Conservation (phyloP, 2,797 vertebrate species). For the Hemitrygon akajei region DNA sequence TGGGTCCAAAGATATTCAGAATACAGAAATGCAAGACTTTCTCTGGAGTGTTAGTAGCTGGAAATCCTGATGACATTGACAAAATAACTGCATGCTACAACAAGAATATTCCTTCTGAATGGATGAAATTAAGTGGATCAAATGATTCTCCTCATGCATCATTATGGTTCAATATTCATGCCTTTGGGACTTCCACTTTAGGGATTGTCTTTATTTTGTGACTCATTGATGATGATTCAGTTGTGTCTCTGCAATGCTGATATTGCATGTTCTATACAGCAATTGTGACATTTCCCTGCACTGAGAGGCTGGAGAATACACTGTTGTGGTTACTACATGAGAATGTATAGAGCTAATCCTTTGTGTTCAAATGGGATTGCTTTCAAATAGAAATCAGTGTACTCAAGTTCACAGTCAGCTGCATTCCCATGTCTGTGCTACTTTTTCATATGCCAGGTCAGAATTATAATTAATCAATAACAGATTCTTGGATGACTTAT, state of each 20-base stretch:
- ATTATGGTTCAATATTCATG: neutral
- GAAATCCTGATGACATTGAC: neutral
- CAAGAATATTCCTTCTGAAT: neutral
- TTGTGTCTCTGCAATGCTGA: neutral
- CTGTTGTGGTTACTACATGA: neutral
- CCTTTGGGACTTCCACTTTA: neutral
- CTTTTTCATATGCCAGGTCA: neutral
- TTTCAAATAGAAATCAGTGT: neutral
- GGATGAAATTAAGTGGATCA: neutral
- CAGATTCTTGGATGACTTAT: neutral
- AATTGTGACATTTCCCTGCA: neutral
- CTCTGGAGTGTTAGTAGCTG: neutral
- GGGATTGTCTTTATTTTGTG: neutral
- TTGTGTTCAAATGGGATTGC: neutral
- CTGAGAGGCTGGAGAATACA: neutral
- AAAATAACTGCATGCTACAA: neutral
- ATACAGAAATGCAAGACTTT: neutral
- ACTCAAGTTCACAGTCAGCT: neutral
- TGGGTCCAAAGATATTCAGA: neutral
- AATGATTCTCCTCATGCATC: neutral
- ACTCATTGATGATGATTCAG: neutral
- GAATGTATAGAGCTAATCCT: neutral
- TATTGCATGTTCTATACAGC: neutral
- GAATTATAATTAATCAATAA: neutral
- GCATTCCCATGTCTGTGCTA: neutral